A percentile compares a stretch with the other conserved stretches of the same genome.
Conservation (phyloP, 2,797 vertebrate species). For the Ctenopoma kingsleyae region DNA sequence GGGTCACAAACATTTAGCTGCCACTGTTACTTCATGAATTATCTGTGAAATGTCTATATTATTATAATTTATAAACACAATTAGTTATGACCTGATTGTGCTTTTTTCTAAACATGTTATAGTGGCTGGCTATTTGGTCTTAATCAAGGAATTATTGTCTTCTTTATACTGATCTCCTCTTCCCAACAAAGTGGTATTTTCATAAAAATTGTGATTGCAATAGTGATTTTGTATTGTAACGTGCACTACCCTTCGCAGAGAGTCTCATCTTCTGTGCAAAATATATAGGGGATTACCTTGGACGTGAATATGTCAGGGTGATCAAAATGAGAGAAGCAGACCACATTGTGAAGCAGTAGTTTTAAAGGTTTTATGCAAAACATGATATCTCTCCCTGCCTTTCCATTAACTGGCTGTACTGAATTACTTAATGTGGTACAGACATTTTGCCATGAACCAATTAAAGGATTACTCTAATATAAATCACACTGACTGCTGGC, state of each 20-base stretch:
- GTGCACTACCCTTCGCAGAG: slow-evolving; percentile 52
- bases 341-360: slow-evolving; percentile 67
- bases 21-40: neutral
- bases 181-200: slow-evolving; percentile 30
- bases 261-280: slow-evolving; percentile 67
- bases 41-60: neutral
- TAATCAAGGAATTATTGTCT: slow-evolving; percentile 5
- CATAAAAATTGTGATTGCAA: slow-evolving; percentile 42
- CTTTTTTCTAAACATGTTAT: neutral
- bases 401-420: slow-evolving; percentile 82
- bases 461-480: slow-evolving; percentile 87
- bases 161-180: slow-evolving; percentile 6
- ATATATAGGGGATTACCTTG: slow-evolving; percentile 84
- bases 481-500: slow-evolving; percentile 81
- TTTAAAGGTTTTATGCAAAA: slow-evolving; percentile 88
- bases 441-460: slow-evolving; percentile 85
- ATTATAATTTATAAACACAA: too few relatives aligned
- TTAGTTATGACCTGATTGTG: too few relatives aligned
- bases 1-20: neutral
- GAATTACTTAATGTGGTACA: slow-evolving; percentile 86
- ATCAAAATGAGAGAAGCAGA: slow-evolving; percentile 80
- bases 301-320: slow-evolving; percentile 76
- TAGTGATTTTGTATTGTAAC: slow-evolving; percentile 26
- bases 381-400: slow-evolving; percentile 78
- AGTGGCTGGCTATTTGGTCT: neutral